Evolutionary conservation across 2,888 invertebrate genomes (phyloP).

Genomic region (Lepeophtheirus nordmannii): DNA sequence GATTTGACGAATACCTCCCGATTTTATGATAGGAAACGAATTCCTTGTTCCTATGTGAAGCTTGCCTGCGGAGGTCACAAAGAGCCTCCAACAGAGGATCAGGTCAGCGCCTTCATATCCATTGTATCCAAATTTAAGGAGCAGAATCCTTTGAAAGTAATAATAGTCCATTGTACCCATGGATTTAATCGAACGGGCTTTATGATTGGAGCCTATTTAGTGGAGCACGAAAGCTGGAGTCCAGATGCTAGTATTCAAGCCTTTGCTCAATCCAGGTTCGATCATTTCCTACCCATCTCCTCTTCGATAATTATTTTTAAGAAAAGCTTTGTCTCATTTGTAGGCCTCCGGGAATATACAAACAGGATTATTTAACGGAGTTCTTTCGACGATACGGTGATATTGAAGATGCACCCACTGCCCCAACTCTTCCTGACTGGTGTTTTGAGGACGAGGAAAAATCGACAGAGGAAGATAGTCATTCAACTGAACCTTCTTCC

Average conservation of each 20-base stretch:
- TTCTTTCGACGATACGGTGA: slow-evolving; percentile 65
- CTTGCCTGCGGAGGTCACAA: slow-evolving; percentile 78
- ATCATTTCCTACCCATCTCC: slow-evolving; percentile 5
- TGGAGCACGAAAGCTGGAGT: slow-evolving; percentile 63
- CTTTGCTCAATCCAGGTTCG: slow-evolving; percentile 52
- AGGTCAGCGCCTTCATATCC: slow-evolving; percentile 64
- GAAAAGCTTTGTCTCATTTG: neutral
- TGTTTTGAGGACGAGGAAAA: slow-evolving; percentile 43
- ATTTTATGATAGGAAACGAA: slow-evolving; percentile 69
- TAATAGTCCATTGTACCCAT: slow-evolving; percentile 87
- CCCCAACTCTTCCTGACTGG: slow-evolving; percentile 74
- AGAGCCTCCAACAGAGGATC: slow-evolving; percentile 72
- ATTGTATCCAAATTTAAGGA: slow-evolving; percentile 60
- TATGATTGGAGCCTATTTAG: slow-evolving; percentile 74
- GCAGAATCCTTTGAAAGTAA: slow-evolving; percentile 58
- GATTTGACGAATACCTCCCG: slow-evolving; percentile 88
- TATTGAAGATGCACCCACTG: slow-evolving; percentile 46
- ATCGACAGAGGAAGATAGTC: slow-evolving; percentile 25
- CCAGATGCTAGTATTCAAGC: slow-evolving; percentile 64
- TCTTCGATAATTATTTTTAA: slow-evolving; percentile 24
- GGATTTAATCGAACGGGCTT: slow-evolving; percentile 98
- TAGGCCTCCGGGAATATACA: slow-evolving; percentile 91
- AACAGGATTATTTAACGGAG: slow-evolving; percentile 81
- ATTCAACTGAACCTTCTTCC: slow-evolving; percentile 16
- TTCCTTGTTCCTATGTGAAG: slow-evolving; percentile 69